A percentile compares a stretch with the other conserved stretches of the same genome.
Conservation (phyloP, 1,140 invertebrate species). For the Drosophila simulans region DNA sequence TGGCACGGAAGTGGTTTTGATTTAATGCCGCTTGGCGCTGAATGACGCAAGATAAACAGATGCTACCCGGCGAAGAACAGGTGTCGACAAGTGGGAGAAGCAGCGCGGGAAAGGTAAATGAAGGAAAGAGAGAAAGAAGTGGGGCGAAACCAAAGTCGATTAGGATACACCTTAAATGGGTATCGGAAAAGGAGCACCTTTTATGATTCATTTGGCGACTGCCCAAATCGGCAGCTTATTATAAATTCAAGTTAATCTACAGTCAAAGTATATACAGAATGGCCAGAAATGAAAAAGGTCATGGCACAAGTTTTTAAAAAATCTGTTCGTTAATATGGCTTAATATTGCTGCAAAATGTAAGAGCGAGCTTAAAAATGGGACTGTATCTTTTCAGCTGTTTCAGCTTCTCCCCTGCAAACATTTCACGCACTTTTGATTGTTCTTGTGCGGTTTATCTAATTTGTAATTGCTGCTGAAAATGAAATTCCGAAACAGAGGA, state of each 20-base stretch:
- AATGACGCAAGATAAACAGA: constrained; percentile 74
- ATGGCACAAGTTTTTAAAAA: too few relatives aligned
- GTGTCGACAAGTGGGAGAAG: constrained; percentile 65
- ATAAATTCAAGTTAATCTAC: not conserved
- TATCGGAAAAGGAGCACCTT: constrained; percentile 1
- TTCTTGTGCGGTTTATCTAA: constrained; percentile 57
- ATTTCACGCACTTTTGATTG: constrained; percentile 42
- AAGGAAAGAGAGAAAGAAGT: constrained; percentile 41
- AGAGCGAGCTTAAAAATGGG: too few relatives aligned
- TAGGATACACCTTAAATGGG: constrained; percentile 30
- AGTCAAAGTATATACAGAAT: not conserved
- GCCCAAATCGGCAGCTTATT: not conserved
- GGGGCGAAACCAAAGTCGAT: constrained; percentile 37
- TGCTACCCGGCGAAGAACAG: constrained; percentile 55
- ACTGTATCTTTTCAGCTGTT: not conserved
- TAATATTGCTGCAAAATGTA: too few relatives aligned
- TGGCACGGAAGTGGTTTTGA: constrained; percentile 78
- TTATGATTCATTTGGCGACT: not conserved
- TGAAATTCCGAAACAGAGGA: constrained; percentile 37
- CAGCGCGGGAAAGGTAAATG: constrained; percentile 20
- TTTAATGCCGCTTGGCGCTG: constrained; percentile 68
- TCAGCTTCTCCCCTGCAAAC: constrained; percentile 3
- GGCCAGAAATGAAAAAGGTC: too few relatives aligned
- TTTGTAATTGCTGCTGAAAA: constrained; percentile 68
- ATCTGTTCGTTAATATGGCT: too few relatives aligned